Evolutionary conservation across 2,888 invertebrate species (phyloP), one percentile per base, ranked within the genome.

Genomic region (Ptilodon capucinus): DNA sequence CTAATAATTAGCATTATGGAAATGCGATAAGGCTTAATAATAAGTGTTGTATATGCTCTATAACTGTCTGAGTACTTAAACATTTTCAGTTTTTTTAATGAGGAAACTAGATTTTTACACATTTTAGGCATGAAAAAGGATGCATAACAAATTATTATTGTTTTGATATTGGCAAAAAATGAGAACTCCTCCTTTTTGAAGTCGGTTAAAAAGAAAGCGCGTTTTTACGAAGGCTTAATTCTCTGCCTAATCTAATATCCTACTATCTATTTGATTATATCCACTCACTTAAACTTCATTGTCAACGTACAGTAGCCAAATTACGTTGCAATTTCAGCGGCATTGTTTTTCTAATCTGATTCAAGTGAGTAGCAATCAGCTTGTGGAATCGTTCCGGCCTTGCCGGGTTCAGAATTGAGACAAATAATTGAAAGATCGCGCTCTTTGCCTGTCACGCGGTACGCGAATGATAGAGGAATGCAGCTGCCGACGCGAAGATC

Each of bases 391-490:
- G 65, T 68, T 60, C 69, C 71, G 84, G 78, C 84, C 84, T 85
- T 84, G 86, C 69, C 54, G 64, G 64, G 66, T 71, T 69, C 74
- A 71, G 84, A 82, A 85, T 86, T 84, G 86, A 84, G 79, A 71
- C 76, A 74, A 75, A 80, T 85, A 84, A 86, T 85, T 86, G 86
- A 77, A 80, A 78, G 83, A 84, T 79, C 74, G 76, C 74, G 79
- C 68, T 79, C 81, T 75, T 81, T 78, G 79, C 68, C 71, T 79
- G 77, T 81, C 84, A 83, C 82, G 84, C 79, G 68, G 64, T 53
- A 60, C 54, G 57, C 68, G 84, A 72, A 71, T 83, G 84, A 62
- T 68, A 62, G 58, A 57, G 60, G 71, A 66, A 71, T 74, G 76
- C 72, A 72, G 66, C 63, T 64, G 73, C 57, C 34, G 51, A 46